Conservation (phyloP, 2,888 invertebrate species). For the Napeogenes inachia region DNA sequence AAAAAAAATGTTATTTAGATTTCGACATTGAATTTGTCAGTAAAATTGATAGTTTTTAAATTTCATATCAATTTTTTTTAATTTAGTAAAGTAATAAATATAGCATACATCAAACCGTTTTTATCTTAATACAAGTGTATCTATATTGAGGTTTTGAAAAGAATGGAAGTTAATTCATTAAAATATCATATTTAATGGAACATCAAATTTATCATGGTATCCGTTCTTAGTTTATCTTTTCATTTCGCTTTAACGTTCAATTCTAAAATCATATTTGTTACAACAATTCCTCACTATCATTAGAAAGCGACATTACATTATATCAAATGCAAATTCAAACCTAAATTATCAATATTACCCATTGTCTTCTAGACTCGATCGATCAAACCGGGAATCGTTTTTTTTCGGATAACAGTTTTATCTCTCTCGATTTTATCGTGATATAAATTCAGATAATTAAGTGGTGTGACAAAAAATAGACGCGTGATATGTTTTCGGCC, state of each 20-base stretch:
- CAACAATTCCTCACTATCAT: background rate
- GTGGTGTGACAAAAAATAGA: slow-evolving; percentile 75
- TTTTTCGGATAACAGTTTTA: slow-evolving; percentile 38
- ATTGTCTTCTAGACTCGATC: slow-evolving; percentile 35
- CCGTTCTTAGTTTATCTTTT: too few relatives aligned
- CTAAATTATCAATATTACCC: slow-evolving; percentile 21
- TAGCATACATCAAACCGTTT: too few relatives aligned
- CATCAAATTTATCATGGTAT: too few relatives aligned
- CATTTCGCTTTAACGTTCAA: background rate
- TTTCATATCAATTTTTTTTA: too few relatives aligned
- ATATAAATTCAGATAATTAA: slow-evolving; percentile 76
- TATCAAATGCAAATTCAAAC: slow-evolving; percentile 6
- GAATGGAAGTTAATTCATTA: too few relatives aligned
- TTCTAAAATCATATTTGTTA: background rate
- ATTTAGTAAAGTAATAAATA: too few relatives aligned
- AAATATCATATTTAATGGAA: too few relatives aligned
- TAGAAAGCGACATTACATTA: slow-evolving; percentile 2
- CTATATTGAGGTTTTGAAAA: too few relatives aligned
- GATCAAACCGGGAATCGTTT: slow-evolving; percentile 36
- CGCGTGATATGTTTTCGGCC: slow-evolving; percentile 72
- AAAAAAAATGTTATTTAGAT: too few relatives aligned
- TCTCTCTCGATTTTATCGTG: slow-evolving; percentile 63
- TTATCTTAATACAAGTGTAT: too few relatives aligned
- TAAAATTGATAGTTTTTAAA: too few relatives aligned
- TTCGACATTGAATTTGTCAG: too few relatives aligned